phyloP scores from a whole-genome alignment of 2,797 vertebrate species.

The Lutjanus campechanus region DNA sequence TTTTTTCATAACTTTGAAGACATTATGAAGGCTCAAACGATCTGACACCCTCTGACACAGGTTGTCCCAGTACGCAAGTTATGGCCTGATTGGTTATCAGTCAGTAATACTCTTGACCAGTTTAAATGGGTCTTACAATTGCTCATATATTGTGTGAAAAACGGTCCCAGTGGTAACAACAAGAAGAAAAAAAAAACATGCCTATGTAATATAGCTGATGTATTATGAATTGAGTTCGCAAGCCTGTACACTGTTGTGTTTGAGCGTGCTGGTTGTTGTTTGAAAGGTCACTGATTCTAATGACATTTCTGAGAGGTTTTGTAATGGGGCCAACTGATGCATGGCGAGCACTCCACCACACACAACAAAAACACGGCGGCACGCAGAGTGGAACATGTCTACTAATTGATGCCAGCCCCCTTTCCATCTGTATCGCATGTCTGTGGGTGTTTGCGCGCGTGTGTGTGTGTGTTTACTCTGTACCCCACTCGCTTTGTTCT shows the following conservation, averaged over 20 bases:
- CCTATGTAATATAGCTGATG: slow-evolving; percentile 10
- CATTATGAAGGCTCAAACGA: not conserved
- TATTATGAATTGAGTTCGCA: slow-evolving; percentile 18
- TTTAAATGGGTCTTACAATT: slow-evolving; percentile 10
- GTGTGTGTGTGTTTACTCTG: slow-evolving; percentile 17
- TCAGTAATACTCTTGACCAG: slow-evolving; percentile 10
- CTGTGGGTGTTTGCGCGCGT: not conserved
- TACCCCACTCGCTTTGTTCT: slow-evolving; percentile 41
- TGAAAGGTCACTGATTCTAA: slow-evolving; percentile 81
- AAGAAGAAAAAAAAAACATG: slow-evolving; percentile 18
- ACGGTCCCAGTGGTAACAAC: not conserved
- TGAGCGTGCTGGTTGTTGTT: slow-evolving; percentile 53
- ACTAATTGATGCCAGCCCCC: slow-evolving; percentile 65
- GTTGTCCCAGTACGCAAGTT: slow-evolving; percentile 13
- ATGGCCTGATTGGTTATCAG: slow-evolving; percentile 20
- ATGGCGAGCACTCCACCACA: slow-evolving; percentile 42
- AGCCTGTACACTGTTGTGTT: slow-evolving; percentile 48
- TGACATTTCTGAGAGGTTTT: slow-evolving; percentile 78
- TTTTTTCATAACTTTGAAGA: too few relatives aligned
- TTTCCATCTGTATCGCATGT: slow-evolving; percentile 18
- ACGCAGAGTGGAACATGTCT: slow-evolving; percentile 51
- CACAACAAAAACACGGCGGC: slow-evolving; percentile 45
- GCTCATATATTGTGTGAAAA: slow-evolving; percentile 7
- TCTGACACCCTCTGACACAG: not conserved
- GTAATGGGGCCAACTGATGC: slow-evolving; percentile 65